Percentiles rank a stretch among this genome's conserved stretches.
Conservation (phyloP, 2,113 vertebrate genomes). For the Macroglossus sobrinus region DNA sequence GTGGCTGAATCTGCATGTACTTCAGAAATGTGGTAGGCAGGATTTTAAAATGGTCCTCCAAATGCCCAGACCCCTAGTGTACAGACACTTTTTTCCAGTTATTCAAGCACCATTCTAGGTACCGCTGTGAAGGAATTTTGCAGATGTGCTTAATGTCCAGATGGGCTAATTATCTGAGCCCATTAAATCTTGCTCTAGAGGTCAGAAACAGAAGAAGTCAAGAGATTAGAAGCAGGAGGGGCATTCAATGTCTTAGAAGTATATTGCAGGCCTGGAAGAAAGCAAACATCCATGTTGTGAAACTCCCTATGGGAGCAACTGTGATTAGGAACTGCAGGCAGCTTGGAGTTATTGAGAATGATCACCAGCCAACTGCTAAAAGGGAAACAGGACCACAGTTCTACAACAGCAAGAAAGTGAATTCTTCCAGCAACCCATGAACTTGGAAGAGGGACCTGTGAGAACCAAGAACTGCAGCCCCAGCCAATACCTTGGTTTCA, state of each 20-base stretch:
- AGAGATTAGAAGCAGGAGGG: not conserved
- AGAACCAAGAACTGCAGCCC: not conserved
- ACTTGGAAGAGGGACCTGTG: not conserved
- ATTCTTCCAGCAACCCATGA: not conserved
- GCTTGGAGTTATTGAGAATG: not conserved
- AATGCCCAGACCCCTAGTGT: not conserved
- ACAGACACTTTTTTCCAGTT: not conserved
- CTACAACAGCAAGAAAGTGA: not conserved
- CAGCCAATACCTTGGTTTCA: not conserved
- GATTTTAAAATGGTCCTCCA: not conserved
- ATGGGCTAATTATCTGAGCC: not conserved
- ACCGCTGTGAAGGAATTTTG: not conserved
- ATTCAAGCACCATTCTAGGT: not conserved
- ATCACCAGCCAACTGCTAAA: not conserved
- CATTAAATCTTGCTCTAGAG: not conserved
- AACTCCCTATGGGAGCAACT: not conserved
- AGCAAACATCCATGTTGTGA: not conserved
- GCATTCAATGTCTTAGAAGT: not conserved
- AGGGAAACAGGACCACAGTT: not conserved
- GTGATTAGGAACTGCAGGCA: not conserved
- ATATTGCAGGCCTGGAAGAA: not conserved
- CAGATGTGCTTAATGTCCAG: slow-evolving; percentile 1
- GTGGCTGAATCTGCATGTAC: not conserved
- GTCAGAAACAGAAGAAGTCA: not conserved
- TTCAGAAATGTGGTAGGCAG: not conserved